phyloP scores from a whole-genome alignment of 2,113 vertebrate species.

The Eubucco bourcierii region DNA sequence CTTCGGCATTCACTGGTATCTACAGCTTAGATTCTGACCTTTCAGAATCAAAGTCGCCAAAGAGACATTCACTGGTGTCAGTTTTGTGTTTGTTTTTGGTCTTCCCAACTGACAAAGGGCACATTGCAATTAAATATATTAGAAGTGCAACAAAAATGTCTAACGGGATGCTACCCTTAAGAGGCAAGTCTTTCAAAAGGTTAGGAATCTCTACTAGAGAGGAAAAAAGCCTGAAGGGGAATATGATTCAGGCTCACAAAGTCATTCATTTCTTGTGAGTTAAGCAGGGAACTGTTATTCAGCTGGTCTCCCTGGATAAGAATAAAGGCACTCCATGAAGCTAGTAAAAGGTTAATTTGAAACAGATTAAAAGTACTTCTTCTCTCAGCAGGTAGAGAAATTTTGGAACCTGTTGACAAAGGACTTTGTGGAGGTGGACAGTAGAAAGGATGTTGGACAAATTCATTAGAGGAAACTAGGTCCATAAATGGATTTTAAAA shows the following conservation, averaged over 20 bases:
- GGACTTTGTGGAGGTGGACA: background rate
- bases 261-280: background rate
- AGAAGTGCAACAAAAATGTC: background rate
- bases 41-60: background rate
- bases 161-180: background rate
- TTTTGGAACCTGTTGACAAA: background rate
- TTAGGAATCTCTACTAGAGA: background rate
- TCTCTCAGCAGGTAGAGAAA: background rate
- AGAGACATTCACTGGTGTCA: accelerated
- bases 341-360: background rate
- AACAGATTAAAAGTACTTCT: background rate
- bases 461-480: background rate
- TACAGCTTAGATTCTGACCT: background rate
- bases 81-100: background rate
- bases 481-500: background rate
- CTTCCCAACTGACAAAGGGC: background rate
- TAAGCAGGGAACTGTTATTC: background rate
- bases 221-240: background rate
- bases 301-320: background rate
- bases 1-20: background rate
- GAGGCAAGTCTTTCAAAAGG: background rate
- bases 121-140: background rate
- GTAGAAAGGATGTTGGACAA: background rate
- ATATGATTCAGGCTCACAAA: background rate
- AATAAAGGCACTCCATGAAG: background rate